A percentile compares a stretch with the other conserved stretches of the same genome.
Conservation (phyloP, 2,797 vertebrate species). For the Pantherophis vulpinus region DNA sequence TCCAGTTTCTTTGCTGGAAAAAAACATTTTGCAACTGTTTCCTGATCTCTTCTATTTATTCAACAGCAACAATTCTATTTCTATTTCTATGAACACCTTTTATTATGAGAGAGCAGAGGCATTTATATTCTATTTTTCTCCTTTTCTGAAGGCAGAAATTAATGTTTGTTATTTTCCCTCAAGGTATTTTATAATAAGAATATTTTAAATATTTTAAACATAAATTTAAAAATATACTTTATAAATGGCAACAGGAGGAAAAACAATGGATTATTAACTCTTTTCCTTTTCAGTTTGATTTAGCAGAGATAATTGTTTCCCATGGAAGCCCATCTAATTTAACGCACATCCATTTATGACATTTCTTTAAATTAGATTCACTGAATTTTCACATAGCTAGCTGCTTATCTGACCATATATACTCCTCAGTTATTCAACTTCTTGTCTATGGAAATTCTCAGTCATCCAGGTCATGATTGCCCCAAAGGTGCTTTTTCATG, state of each 20-base stretch:
- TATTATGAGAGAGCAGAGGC: slow-evolving; percentile 62
- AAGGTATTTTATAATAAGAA: slow-evolving; percentile 52
- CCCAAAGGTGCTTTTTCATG: too few species aligned
- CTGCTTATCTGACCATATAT: background rate
- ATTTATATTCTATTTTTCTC: slow-evolving; percentile 48
- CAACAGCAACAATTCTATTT: slow-evolving; percentile 61
- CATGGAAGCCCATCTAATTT: background rate
- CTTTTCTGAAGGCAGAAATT: slow-evolving; percentile 46
- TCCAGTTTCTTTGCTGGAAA: slow-evolving; percentile 49
- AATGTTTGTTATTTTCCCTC: slow-evolving; percentile 20
- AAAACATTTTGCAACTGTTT: slow-evolving; percentile 54
- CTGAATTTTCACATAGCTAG: background rate
- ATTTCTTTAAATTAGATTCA: background rate
- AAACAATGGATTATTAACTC: background rate
- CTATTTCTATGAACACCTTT: slow-evolving; percentile 58
- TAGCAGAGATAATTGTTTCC: background rate
- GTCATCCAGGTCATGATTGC: too few species aligned
- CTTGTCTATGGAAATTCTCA: too few species aligned
- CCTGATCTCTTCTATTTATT: slow-evolving; percentile 67
- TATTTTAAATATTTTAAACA: slow-evolving; percentile 21
- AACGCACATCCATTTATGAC: background rate
- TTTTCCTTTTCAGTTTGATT: background rate
- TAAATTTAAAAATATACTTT: background rate
- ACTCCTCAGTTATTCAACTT: background rate
- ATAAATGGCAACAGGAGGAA: background rate